Evolutionary conservation across 2,797 vertebrate genomes (phyloP).

Genomic region (Pseudocheirus occidentalis): DNA sequence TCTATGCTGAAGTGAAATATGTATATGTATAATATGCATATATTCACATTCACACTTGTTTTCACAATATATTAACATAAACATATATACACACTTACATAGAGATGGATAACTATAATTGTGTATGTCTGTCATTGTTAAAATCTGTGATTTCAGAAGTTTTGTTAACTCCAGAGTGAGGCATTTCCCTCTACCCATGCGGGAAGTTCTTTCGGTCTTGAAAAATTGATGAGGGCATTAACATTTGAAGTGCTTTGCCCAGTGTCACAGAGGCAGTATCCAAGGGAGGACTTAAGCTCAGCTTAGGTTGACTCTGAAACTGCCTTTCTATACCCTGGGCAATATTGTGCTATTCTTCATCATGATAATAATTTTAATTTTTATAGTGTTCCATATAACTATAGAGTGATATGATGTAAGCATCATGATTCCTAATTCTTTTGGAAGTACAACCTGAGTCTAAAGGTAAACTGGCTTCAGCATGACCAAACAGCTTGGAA

Average conservation of each 20-base stretch:
- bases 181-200: neutral
- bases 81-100: no score
- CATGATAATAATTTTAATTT: neutral
- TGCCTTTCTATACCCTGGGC: neutral
- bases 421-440: no score
- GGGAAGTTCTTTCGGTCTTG: neutral
- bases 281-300: neutral
- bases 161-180: neutral
- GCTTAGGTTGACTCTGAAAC: neutral
- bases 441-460: no score
- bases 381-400: neutral
- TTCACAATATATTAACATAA: neutral
- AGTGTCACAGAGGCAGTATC: neutral
- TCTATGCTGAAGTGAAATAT: no score
- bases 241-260: neutral
- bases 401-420: no score
- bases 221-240: neutral
- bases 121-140: neutral
- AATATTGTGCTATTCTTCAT: neutral
- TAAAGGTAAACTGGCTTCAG: no score
- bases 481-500: no score
- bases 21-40: no score
- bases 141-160: neutral
- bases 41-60: neutral
- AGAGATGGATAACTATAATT: neutral